These are phyloP conservation scores for Drosophila paramelanica DNA, from an alignment of 2,888 invertebrate genomes.

Conservation along the genomic window DNA sequence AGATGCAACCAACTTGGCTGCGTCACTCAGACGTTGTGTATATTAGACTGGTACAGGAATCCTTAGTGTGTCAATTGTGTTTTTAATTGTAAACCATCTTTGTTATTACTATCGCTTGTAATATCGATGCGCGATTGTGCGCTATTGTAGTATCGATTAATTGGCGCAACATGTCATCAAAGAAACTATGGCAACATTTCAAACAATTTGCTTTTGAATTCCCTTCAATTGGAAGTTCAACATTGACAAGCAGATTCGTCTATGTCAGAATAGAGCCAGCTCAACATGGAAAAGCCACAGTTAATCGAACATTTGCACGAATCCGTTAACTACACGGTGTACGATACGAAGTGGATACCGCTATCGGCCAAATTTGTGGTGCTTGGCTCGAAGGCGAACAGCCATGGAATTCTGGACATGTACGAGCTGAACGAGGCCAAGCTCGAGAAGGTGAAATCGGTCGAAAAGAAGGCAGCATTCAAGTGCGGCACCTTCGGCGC, in stretches of 20 bases:
- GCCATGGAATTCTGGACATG: constrained; percentile 93
- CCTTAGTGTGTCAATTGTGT: no score
- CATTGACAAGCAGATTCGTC: constrained; percentile 5
- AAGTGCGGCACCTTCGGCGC: constrained; percentile 98
- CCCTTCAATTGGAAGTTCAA: constrained; percentile 6
- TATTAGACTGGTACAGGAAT: background rate
- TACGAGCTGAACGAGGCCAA: constrained; percentile 92
- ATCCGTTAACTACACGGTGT: constrained; percentile 92
- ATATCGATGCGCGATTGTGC: background rate
- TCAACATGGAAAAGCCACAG: constrained; percentile 92
- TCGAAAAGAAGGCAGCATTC: constrained; percentile 92
- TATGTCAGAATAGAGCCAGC: background rate
- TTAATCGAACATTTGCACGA: constrained; percentile 95
- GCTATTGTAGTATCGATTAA: background rate
- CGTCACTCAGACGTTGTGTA: no score
- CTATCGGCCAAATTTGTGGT: constrained; percentile 96
- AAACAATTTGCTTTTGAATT: constrained; percentile 20
- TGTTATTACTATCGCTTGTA: background rate
- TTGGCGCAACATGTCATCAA: constrained; percentile 3
- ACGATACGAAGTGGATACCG: constrained; percentile 98
- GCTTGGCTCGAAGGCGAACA: constrained; percentile 93
- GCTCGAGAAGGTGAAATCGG: constrained; percentile 89
- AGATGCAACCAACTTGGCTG: no score
- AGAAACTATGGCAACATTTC: constrained; percentile 37
- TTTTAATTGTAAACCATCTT: background rate